Evolutionary conservation across 1,140 invertebrate genomes (phyloP).

Genomic region (Pseudomyrmex concolor): DNA sequence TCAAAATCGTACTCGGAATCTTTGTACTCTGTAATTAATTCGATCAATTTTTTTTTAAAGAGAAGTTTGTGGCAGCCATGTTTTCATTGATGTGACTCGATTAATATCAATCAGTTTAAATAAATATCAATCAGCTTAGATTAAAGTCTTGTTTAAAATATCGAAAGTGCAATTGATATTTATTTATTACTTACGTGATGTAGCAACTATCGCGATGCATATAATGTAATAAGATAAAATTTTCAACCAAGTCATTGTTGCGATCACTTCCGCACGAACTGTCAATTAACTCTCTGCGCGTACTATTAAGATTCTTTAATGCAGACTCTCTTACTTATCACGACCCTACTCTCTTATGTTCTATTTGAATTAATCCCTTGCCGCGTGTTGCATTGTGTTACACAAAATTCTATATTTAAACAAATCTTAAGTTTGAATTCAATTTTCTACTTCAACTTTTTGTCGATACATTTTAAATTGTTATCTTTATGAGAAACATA

Average conservation of each 20-base stretch:
- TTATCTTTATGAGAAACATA: no score
- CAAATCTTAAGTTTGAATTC: no score
- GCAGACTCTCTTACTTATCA: conserved; percentile 53
- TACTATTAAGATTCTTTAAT: conserved; percentile 53
- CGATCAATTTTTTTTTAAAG: not conserved
- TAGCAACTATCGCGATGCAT: conserved; percentile 33
- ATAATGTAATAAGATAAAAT: conserved; percentile 53
- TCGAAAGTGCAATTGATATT: not conserved
- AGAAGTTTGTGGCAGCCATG: not conserved
- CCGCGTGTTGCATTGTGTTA: not conserved
- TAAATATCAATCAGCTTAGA: conserved; percentile 54
- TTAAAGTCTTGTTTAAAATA: conserved; percentile 35
- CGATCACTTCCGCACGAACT: conserved; percentile 50
- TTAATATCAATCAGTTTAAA: conserved; percentile 56
- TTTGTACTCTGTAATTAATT: conserved; percentile 71
- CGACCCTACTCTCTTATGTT: conserved; percentile 35
- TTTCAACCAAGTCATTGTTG: conserved; percentile 59
- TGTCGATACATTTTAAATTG: no score
- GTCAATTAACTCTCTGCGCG: conserved; percentile 28
- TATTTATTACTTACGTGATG: conserved; percentile 53
- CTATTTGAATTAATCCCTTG: conserved; percentile 5
- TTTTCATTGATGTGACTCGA: conserved; percentile 56
- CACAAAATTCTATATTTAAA: not conserved
- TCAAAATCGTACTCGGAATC: conserved; percentile 78
- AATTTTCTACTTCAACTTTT: no score